phyloP scores from a whole-genome alignment of 2,797 vertebrate genomes.

The Chaetodon trifasciatus region DNA sequence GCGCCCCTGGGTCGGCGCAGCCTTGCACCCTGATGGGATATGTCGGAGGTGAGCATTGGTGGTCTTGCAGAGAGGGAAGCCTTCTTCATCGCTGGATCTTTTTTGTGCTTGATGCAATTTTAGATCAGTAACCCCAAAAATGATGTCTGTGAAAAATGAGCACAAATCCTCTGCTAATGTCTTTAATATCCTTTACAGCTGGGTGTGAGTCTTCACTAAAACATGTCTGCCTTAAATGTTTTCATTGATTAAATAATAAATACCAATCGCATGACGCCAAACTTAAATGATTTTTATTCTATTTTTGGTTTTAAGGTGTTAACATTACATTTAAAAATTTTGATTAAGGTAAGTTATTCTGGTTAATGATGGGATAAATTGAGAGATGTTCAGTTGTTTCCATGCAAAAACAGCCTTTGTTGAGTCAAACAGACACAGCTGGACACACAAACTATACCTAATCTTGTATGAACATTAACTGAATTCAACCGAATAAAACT shows the following conservation, averaged over 20 bases:
- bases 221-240: neutral
- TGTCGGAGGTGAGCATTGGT: neutral
- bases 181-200: neutral
- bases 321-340: neutral
- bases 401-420: neutral
- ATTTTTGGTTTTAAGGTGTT: neutral
- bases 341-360: neutral
- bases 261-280: neutral
- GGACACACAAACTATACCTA: too few relatives aligned
- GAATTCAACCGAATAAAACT: too few relatives aligned
- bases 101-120: constrained; percentile 7
- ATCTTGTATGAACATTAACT: too few relatives aligned
- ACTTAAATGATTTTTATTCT: neutral
- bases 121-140: constrained; percentile 9
- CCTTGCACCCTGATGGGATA: neutral
- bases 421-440: neutral
- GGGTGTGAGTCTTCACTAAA: neutral
- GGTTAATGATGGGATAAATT: neutral
- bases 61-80: neutral
- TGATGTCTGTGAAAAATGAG: neutral
- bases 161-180: neutral
- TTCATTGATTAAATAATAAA: constrained; percentile 18
- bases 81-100: neutral
- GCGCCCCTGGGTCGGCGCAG: neutral
- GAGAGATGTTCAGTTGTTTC: neutral